Conservation (phyloP, 2,113 vertebrate species). For the Ceyx cyanopectus region DNA sequence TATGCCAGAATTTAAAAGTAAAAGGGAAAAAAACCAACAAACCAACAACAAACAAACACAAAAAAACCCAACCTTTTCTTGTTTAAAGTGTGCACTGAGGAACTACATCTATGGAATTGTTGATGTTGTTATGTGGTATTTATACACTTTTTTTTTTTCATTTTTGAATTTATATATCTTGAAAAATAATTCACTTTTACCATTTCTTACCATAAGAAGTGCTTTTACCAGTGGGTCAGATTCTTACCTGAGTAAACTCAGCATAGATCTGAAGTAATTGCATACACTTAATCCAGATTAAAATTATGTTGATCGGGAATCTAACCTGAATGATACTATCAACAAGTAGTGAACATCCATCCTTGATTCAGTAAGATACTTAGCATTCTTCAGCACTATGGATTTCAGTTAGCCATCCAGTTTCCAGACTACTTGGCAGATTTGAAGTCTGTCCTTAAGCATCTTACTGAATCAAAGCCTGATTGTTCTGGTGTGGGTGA, state of each 20-base stretch:
- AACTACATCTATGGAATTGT: constrained; percentile 84
- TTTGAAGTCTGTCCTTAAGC: not conserved
- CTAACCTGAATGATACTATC: not conserved
- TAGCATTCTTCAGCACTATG: not conserved
- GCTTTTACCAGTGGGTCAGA: constrained; percentile 51
- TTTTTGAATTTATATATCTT: constrained; percentile 81
- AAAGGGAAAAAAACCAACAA: constrained; percentile 49
- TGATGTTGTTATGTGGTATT: constrained; percentile 95
- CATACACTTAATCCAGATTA: constrained; percentile 15
- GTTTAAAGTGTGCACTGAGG: constrained; percentile 86
- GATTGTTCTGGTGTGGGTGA: constrained; percentile 12
- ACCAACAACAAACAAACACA: constrained; percentile 1
- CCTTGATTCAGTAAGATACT: constrained; percentile 41
- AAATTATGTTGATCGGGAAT: not conserved
- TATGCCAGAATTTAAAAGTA: constrained; percentile 87
- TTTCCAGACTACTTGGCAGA: not conserved
- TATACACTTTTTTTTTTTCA: constrained; percentile 88
- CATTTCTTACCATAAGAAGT: constrained; percentile 73
- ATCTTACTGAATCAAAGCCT: constrained; percentile 24
- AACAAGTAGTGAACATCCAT: not conserved
- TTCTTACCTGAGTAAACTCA: constrained; percentile 11
- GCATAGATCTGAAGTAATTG: constrained; percentile 3
- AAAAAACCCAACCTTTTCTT: constrained; percentile 68
- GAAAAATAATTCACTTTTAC: constrained; percentile 66
- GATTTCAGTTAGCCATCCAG: not conserved